Base-by-base conservation (phyloP, 1,140 invertebrate genomes). In the Drosophila subpulchrella region DNA sequence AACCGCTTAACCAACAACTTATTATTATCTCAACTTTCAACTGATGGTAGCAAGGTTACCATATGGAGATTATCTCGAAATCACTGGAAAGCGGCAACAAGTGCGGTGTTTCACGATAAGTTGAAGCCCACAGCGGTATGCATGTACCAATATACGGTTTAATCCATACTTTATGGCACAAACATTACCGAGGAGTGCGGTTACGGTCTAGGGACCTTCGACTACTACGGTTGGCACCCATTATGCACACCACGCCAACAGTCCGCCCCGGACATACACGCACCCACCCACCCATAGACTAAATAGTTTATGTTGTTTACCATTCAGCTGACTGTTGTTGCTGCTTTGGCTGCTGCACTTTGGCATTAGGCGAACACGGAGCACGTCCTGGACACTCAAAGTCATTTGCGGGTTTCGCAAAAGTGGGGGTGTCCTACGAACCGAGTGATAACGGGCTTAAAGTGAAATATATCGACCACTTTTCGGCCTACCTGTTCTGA, bases 221-320 rank as follows among this genome's bases (percentile, higher is more conserved):
- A 42, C 50, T 39, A 54, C 56, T 39, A 54, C 56, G 15, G 36
- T 58, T 13, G 27, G 15, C 32, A 41, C 36, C 36, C 59, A 39
- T 39, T 54, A 59, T 30, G 44, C 38, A 38, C n/a, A 59, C 15
- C 72, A 32, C 12, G 8, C n/a, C 11, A 15, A n/a, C 1, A 10
- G 2, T 8, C 32, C 8, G 17, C 11, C 34, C 34, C 12, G n/a
- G 39, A 48, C 32, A 50, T 13, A 13, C 55, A 57, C 39, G 38
- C 41, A 51, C 12, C 30, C 30, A 32, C 48, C 27, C 30, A 17
- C 78, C 54, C 76, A 63, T 60, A 47, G 48, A 83, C 81, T 79
- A 84, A 83, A 83, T 83, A 83, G 81, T 83, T 84, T 83, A 83
- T 84, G 81, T 83, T 83, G 76, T 83, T 83, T 83, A 79, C 80